These are phyloP conservation scores for Micropterix aruncella DNA, from an alignment of 2,888 invertebrate species.

Conservation along the genomic window DNA sequence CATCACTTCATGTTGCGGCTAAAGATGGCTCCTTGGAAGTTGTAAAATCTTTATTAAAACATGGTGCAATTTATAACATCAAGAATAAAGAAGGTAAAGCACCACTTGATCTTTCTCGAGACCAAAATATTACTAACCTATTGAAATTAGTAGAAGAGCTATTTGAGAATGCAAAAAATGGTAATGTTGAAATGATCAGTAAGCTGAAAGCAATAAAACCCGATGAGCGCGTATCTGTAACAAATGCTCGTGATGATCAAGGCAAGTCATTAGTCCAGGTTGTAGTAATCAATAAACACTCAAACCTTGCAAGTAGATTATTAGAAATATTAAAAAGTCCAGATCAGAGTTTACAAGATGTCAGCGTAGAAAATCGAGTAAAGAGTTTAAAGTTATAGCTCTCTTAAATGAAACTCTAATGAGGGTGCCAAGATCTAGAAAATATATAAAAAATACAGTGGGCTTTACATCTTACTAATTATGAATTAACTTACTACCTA, in stretches of 20 bases:
- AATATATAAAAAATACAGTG: conserved; percentile 3
- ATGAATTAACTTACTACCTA: conserved; percentile 5
- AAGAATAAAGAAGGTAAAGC: conserved; percentile 12
- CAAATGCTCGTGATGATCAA: conserved; percentile 12
- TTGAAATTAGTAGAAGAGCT: conserved; percentile 11
- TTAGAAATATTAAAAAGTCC: no score
- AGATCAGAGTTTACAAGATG: no score
- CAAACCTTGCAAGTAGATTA: conserved; percentile 8
- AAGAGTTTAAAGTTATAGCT: conserved; percentile 3
- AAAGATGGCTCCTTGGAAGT: no score
- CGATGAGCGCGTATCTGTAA: conserved; percentile 10
- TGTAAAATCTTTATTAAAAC: no score
- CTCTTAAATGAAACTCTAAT: conserved; percentile 2
- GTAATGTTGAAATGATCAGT: conserved; percentile 8
- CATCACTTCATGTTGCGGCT: no score
- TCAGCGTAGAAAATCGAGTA: no score
- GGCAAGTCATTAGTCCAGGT: conserved; percentile 12
- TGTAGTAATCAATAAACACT: conserved; percentile 8
- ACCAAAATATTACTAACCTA: conserved; percentile 9
- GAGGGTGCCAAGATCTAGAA: conserved; percentile 2
- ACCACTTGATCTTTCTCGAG: conserved; percentile 11
- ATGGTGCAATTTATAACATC: conserved; percentile 12
- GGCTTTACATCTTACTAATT: conserved; percentile 5
- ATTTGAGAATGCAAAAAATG: conserved; percentile 10
- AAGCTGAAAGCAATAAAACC: conserved; percentile 8